phyloP scores from a whole-genome alignment of 2,888 invertebrate species.

The Drosophila barbarae region DNA sequence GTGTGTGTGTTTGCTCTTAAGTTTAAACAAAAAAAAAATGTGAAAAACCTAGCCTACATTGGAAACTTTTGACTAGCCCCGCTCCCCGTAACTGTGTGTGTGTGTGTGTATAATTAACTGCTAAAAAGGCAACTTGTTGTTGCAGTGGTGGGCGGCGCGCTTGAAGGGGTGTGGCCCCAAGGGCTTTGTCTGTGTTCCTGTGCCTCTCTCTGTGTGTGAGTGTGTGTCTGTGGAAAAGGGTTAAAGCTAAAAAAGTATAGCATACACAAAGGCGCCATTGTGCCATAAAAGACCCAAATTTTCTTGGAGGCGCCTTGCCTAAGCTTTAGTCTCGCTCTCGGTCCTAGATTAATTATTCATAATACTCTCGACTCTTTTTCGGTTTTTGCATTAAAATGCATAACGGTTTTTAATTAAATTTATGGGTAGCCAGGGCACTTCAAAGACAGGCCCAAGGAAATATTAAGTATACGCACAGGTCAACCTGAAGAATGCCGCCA shows the following conservation, averaged over 20 bases:
- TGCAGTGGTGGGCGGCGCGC: constrained; percentile 53
- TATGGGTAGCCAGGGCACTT: constrained; percentile 27
- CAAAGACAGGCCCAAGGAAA: constrained; percentile 20
- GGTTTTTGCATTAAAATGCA: constrained; percentile 66
- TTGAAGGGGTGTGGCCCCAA: constrained; percentile 52
- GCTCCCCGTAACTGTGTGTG: constrained; percentile 7
- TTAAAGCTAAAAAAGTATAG: constrained; percentile 70
- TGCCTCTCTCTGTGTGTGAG: constrained; percentile 7
- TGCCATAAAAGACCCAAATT: constrained; percentile 69
- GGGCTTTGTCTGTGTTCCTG: constrained; percentile 19
- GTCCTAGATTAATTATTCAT: constrained; percentile 65
- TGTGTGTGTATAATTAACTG: constrained; percentile 65
- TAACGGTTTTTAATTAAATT: constrained; percentile 52
- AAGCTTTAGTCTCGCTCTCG: constrained; percentile 32
- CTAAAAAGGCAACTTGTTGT: constrained; percentile 72
- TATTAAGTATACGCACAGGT: constrained; percentile 31
- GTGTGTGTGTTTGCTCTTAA: constrained; percentile 8
- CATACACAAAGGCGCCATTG: constrained; percentile 75
- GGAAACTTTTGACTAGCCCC: constrained; percentile 42
- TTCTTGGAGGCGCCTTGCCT: constrained; percentile 33
- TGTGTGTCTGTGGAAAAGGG: constrained; percentile 49
- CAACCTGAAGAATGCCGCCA: constrained; percentile 1
- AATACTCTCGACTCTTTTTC: constrained; percentile 38
- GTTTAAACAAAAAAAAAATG: constrained; percentile 33
- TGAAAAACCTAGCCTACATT: constrained; percentile 57